phyloP scores from a whole-genome alignment of 2,113 vertebrate species.

The Proteles cristata region DNA sequence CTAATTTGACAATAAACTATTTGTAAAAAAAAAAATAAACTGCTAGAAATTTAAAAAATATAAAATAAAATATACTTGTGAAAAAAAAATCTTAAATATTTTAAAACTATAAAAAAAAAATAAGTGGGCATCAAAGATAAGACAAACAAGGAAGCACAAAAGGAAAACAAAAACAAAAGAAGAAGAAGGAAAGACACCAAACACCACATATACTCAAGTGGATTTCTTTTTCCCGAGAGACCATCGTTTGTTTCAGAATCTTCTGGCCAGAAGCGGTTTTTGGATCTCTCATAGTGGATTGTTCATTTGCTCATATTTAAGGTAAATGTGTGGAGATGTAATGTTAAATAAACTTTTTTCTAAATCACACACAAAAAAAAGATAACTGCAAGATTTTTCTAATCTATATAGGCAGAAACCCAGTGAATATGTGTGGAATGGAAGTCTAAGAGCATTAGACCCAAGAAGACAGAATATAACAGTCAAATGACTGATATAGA shows the following conservation, averaged over 20 bases:
- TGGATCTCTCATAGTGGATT: slow-evolving; percentile 69
- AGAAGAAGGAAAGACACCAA: slow-evolving; percentile 56
- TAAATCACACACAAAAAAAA: slow-evolving; percentile 74
- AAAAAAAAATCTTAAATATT: no score
- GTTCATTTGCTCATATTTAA: slow-evolving; percentile 76
- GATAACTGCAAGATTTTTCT: not conserved
- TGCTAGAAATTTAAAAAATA: no score
- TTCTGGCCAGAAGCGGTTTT: slow-evolving; percentile 81
- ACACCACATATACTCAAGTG: slow-evolving; percentile 60
- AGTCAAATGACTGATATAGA: not conserved
- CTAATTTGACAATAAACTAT: no score
- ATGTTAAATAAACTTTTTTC: slow-evolving; percentile 49
- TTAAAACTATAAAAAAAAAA: no score
- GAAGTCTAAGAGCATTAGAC: not conserved
- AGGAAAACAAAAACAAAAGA: not conserved
- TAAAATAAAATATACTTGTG: no score
- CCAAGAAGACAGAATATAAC: not conserved
- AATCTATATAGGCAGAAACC: not conserved
- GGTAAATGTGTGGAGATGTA: slow-evolving; percentile 57
- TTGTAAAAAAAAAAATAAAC: no score
- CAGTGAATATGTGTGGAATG: not conserved
- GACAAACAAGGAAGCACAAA: slow-evolving; percentile 77
- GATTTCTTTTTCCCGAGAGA: slow-evolving; percentile 77
- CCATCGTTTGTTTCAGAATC: slow-evolving; percentile 80
- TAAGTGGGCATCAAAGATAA: slow-evolving; percentile 46